A percentile compares a stretch with the other conserved stretches of the same genome.
Evolutionary conservation across 2,797 vertebrate species (phyloP).

Genomic region (Sebastiscus tertius): DNA sequence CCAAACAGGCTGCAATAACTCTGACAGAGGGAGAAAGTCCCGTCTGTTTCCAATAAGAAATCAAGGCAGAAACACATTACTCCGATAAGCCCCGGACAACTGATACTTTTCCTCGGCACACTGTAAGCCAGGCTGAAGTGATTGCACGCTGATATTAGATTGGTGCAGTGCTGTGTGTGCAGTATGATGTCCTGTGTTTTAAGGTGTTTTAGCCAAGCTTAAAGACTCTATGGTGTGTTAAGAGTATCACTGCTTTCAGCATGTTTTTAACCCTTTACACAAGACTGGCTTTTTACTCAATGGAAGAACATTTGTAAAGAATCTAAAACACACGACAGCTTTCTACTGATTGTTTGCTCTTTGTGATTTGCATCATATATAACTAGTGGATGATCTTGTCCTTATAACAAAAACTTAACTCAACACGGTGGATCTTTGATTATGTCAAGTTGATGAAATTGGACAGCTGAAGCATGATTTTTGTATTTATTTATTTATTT

Average conservation of each 20-base stretch:
- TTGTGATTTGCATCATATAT: neutral
- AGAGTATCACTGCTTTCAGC: neutral
- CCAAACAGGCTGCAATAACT: conserved; percentile 42
- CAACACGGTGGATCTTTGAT: neutral
- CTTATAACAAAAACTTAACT: neutral
- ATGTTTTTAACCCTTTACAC: neutral
- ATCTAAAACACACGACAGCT: neutral
- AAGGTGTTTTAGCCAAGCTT: neutral
- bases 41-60: conserved; percentile 49
- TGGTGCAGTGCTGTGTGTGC: neutral
- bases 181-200: conserved; percentile 12
- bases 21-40: conserved; percentile 34
- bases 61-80: conserved; percentile 12
- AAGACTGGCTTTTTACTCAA: neutral
- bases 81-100: conserved; percentile 24
- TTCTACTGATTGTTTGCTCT: neutral
- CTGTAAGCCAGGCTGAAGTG: conserved; percentile 2
- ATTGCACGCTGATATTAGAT: conserved; percentile 3
- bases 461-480: too few species aligned
- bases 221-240: neutral
- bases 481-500: too few species aligned
- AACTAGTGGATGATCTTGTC: neutral
- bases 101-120: conserved; percentile 14
- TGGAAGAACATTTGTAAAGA: neutral
- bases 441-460: neutral